phyloP scores from a whole-genome alignment of 2,113 vertebrate genomes.

The Geococcyx californianus region DNA sequence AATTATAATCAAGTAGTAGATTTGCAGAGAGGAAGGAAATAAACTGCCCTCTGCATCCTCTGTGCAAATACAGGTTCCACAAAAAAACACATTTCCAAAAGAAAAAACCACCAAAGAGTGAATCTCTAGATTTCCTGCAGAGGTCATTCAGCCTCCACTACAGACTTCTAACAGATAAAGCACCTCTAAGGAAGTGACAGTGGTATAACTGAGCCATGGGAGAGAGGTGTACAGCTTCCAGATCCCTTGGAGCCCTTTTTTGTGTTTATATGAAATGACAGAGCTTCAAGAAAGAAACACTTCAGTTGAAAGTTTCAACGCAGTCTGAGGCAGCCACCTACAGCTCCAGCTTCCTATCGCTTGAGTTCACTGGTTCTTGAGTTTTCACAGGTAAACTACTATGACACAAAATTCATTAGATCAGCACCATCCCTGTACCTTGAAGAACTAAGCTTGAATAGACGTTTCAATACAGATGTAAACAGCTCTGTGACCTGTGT shows the following conservation, averaged over 20 bases:
- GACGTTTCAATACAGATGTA: background rate
- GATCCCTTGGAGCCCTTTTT: slow-evolving; percentile 11
- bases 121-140: background rate
- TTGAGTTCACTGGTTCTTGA: background rate
- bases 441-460: slow-evolving; percentile 5
- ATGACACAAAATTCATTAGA: background rate
- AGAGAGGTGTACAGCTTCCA: slow-evolving; percentile 7
- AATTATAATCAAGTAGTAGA: background rate
- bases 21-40: background rate
- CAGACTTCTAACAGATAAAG: background rate
- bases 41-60: background rate
- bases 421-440: background rate
- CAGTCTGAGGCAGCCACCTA: slow-evolving; percentile 15
- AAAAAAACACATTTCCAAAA: background rate
- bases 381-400: slow-evolving; percentile 9
- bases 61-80: background rate
- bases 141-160: background rate
- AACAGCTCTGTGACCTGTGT: background rate
- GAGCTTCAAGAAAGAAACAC: background rate
- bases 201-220: background rate
- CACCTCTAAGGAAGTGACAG: background rate
- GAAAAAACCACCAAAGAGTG: background rate
- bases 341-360: background rate
- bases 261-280: background rate
- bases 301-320: background rate